phyloP scores from a whole-genome alignment of 2,888 invertebrate genomes.

The Eupithecia dodoneata region DNA sequence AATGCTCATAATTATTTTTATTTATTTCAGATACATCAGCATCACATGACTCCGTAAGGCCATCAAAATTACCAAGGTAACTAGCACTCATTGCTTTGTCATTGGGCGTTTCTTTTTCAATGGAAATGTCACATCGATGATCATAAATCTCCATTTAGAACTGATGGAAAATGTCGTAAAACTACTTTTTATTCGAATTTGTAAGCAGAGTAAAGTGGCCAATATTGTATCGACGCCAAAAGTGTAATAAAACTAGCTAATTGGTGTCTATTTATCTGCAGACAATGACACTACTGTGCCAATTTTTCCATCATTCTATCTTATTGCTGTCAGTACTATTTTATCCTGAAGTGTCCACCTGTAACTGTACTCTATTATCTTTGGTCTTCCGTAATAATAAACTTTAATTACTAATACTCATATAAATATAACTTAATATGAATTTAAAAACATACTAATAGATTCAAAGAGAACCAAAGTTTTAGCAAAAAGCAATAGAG shows the following conservation, averaged over 20 bases:
- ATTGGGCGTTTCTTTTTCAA: slow-evolving; percentile 50
- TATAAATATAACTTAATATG: no score
- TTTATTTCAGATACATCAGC: slow-evolving; percentile 73
- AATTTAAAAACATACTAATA: not conserved
- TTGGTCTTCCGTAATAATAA: no score
- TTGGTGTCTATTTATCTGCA: not conserved
- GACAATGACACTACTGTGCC: not conserved
- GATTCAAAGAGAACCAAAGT: not conserved
- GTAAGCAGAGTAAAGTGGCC: slow-evolving; percentile 6
- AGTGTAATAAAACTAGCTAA: slow-evolving; percentile 1
- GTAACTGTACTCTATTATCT: no score
- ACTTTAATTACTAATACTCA: no score
- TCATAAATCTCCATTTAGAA: slow-evolving; percentile 58
- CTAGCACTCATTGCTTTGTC: slow-evolving; percentile 45
- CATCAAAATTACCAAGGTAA: slow-evolving; percentile 69
- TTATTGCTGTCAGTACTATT: not conserved
- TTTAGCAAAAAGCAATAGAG: slow-evolving; percentile 17
- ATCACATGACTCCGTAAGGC: slow-evolving; percentile 64
- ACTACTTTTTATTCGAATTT: slow-evolving; percentile 9
- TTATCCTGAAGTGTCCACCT: not conserved
- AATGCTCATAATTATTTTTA: slow-evolving; percentile 2
- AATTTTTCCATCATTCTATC: not conserved
- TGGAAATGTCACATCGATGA: slow-evolving; percentile 55
- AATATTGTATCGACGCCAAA: slow-evolving; percentile 4
- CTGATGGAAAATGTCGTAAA: slow-evolving; percentile 56